Base-by-base conservation (phyloP, 2,797 vertebrate genomes). In the Phalloptychus januarius region DNA sequence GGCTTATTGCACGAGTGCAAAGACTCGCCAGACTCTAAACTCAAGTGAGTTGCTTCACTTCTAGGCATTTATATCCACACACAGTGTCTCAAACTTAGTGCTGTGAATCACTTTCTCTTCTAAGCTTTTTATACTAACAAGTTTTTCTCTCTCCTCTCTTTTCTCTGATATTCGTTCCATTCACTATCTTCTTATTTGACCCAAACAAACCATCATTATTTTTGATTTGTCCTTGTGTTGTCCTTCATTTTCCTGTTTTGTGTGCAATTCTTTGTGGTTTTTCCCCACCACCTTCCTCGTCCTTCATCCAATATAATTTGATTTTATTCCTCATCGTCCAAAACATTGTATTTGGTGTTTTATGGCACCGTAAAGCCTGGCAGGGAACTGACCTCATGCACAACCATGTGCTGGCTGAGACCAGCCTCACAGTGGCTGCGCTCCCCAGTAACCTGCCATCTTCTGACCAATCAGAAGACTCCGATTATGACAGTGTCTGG, bases 331-430 rank as follows among this genome's bases (percentile, higher is more conserved):
- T 78, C 79, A 71, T n/a, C 75, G 71, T 63, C 65, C 56, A 69
- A 31, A n/a, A 73, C 36, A 45, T 44, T 0, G 73, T 23, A 28
- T 67, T 31, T 72, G 56, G 90, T 72, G 72, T 75, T 50, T 85
- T 52, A 72, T 8, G 82, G 71, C 73, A 36, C 96, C 42, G 16
- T 5, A 76, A 85, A 99, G 98, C 98, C 93, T 99, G 98, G 98
- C 98, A 99, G 96, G 98, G 98, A 94, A 99, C 98, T 94, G 98
- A 99, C 96, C 97, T 99, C 96, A 99, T 99, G 98, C 98, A 99
- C 96, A 99, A 99, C 96, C 98, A 99, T 81, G 98, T 99, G 94
- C 96, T 99, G 93, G 97, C 96, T 92, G 97, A 99, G 94, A 96
- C 96, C 94, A 96, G 97, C 94, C 96, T 97, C 94, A 95, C 96